These are phyloP conservation scores for Hippocampus guttulatus DNA, from an alignment of 2,113 vertebrate species.

Conservation along the genomic window DNA sequence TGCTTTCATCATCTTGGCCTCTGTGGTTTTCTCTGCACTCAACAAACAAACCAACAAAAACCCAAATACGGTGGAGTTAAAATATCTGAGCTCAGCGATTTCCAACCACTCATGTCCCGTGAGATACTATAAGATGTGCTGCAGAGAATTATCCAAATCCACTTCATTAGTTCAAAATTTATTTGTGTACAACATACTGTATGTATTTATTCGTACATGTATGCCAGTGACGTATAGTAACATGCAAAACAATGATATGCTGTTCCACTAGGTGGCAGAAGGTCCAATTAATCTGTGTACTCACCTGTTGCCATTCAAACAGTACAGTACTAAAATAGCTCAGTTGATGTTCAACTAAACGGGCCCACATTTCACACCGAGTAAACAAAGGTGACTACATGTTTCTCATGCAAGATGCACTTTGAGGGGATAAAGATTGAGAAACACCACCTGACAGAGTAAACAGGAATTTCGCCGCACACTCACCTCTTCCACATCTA, in stretches of 20 bases:
- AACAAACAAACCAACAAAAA: neutral
- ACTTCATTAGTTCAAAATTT: too few species aligned
- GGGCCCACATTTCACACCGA: neutral
- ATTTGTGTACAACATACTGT: too few species aligned
- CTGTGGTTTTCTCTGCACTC: slow-evolving; percentile 88
- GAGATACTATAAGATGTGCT: neutral
- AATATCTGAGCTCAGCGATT: neutral
- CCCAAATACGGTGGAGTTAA: neutral
- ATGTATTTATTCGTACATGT: neutral
- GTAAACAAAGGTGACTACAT: neutral
- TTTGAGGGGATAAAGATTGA: too few species aligned
- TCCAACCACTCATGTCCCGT: neutral
- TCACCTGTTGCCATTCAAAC: neutral
- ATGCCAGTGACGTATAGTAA: too few species aligned
- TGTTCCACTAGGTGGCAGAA: neutral
- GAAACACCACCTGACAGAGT: neutral
- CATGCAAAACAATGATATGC: neutral
- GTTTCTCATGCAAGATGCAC: too few species aligned
- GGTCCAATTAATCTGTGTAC: neutral
- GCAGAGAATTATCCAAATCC: neutral
- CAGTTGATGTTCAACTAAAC: neutral
- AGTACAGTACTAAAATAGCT: neutral
- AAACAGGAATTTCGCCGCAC: neutral
- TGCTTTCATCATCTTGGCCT: slow-evolving; percentile 99
- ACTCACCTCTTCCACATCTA: slow-evolving; percentile 87